Conservation (phyloP, 1,140 invertebrate species). For the Brachionus manjavacas region DNA sequence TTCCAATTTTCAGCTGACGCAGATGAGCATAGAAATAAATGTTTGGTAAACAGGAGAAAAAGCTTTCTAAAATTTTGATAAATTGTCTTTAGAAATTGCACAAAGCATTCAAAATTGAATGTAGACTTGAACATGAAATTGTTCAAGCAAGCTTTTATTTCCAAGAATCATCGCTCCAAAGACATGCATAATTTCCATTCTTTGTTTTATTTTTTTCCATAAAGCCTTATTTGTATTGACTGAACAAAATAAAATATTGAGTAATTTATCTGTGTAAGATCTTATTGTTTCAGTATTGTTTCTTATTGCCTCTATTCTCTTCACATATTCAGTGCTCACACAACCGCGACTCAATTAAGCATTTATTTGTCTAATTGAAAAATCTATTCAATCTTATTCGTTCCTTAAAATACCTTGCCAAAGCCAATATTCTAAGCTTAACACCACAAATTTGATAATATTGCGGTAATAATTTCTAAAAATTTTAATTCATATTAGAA, state of each 20-base stretch:
- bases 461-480: background rate
- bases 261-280: background rate
- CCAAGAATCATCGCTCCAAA: background rate
- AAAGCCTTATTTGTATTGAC: background rate
- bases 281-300: background rate
- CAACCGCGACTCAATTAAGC: background rate
- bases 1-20: background rate
- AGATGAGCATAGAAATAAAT: background rate
- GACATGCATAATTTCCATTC: background rate
- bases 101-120: background rate
- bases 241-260: background rate
- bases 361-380: background rate
- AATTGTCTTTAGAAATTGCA: background rate
- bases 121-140: background rate
- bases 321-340: background rate
- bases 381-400: background rate
- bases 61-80: background rate
- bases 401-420: background rate
- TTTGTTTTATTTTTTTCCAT: background rate
- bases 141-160: background rate
- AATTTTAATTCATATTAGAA: constrained; percentile 9
- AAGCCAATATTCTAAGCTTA: background rate
- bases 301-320: background rate
- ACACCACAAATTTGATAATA: background rate
- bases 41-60: background rate